Evolutionary conservation across 2,888 invertebrate species (phyloP), one percentile per base, ranked within the genome.

Genomic region (Drosophila siamana): DNA sequence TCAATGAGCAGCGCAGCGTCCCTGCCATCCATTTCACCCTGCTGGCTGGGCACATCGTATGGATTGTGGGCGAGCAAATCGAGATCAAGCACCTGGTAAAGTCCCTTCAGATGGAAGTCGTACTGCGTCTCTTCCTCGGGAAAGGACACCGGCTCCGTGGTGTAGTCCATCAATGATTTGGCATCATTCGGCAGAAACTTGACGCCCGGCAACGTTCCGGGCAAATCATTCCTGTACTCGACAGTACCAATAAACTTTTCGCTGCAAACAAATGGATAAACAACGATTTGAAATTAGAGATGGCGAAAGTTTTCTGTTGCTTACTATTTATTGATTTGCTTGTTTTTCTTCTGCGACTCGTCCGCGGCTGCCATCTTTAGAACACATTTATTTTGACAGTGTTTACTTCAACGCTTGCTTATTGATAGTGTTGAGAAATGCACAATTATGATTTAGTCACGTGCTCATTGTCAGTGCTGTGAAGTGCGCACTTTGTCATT

Each of bases 151-250:
- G 87, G 85, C 2, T 70, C 57, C 24, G 8, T 9, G 0, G 69
- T 66, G 11, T 40, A 70, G 8, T 77, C 87, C 11, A 57, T 16
- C 2, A 80, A 13, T 7, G 41, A 13, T 30, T 56, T 73, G 5
- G 68, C 64, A 19, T 70, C 64, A 22, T 68, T 70, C 0, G 78
- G 78, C 44, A 84, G 28, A 33, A 77, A 67, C 24, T 86, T 84
- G 33, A 65, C 54, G 0, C 44, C 74, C 11, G 61, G 8, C 13
- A 13, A 11, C 11, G 62, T 41, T 4, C 57, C 56, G 4, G 87
- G 85, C 19, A 80, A 6, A 6, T 73, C 33, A 30, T 47, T 60
- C 4, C 6, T 52, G 36, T 69, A 81, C 11, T 26, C 16, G 26
- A 76, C 28, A 28, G 60, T 19, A 5, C 67, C 62, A 15, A 69